Base-by-base conservation (phyloP, 2,888 invertebrate genomes). In the Folsomia candida region DNA sequence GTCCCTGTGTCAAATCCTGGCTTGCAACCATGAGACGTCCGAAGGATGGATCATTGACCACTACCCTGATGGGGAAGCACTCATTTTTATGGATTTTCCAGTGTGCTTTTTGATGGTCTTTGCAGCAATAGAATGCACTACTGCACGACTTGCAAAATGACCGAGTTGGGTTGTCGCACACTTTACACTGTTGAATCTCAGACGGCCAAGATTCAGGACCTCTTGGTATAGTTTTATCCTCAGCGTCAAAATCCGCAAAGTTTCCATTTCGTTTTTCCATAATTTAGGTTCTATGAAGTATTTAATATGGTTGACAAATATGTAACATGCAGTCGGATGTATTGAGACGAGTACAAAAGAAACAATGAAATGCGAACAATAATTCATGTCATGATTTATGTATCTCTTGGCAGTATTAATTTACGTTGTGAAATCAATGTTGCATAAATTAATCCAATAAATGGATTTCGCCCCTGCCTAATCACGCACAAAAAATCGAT, bases 61-160 rank as follows among this genome's bases (percentile, higher is more conserved):
- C 18, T 4, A 61, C 59, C 20, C 60, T 65, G 1, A 65, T 61
- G 1, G 68, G 68, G 28, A 54, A 66, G 51, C 72, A 72, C 3
- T 58, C n/a, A 2, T 47, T 4, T 25, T 66, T 68, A 27, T 72
- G 72, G 14, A 18, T 60, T 29, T 65, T 61, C 72, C 72, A 72
- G 26, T 72, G 68, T 18, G 59, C 47, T 22, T 59, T 65, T 66
- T 72, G 72, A 64, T 72, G 72, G 4, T 66, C 62, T 37, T 37
- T 72, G 22, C 68, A 51, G 27, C 72, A 72, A 27, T 72, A 72
- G 60, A 24, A 62, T 11, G 68, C 61, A 51, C 51, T 69, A 14
- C 59, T 24, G 47, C 72, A 72, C 24, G 57, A 29, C 62, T 61
- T 25, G 64, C 72, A 72, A 27, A 27, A 59, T 27, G 58, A 59